Base-by-base conservation (phyloP, 2,797 vertebrate genomes). In the Muraenolepis orangiensis region DNA sequence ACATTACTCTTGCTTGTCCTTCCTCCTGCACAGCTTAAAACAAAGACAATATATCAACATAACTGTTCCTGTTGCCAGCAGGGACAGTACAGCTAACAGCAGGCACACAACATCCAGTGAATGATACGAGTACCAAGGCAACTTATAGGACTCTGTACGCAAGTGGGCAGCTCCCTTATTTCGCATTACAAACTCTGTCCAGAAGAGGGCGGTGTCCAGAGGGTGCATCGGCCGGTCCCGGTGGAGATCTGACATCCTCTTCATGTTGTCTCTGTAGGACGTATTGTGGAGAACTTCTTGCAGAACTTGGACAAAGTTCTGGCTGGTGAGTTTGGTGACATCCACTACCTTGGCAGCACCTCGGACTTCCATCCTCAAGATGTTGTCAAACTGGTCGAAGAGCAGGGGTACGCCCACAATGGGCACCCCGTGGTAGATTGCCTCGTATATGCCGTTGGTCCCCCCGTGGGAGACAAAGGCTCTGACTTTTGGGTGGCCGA, bases 341-440 rank as follows among this genome's bases (percentile, higher is more conserved):
- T 92, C 88, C 66, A 94, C 75, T 30, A 64, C 72, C 73, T 89
- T 90, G 1, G 91, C 90, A 0, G 88, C 92, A 29, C 93, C 93
- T 10, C 89, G 84, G 0, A 70, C 77, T 70, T 92, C 85, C 66
- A 94, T 7, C 38, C 88, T 85, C 20, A 92, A 74, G n/a, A 91
- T 0, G n/a, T 94, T 94, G 61, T 94, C 92, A 26, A 87, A 90
- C 80, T 94, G 92, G 83, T 94, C 94, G 18, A 93, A 93, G 30
- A 94, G 71, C 14, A 94, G 88, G 0, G 92, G 93, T 0, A 94
- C 40, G 20, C 91, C 91, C 1, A 93, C 6, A 0, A 93, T 67
- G 0, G 91, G 93, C 14, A 94, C 90, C 0, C 92, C 90, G 1
- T 94, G 92, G 85, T 91, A 94, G 4, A 94, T 93, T 69, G 91